Conservation (phyloP, 2,888 invertebrate species). For the Hofmannophila pseudospretella region DNA sequence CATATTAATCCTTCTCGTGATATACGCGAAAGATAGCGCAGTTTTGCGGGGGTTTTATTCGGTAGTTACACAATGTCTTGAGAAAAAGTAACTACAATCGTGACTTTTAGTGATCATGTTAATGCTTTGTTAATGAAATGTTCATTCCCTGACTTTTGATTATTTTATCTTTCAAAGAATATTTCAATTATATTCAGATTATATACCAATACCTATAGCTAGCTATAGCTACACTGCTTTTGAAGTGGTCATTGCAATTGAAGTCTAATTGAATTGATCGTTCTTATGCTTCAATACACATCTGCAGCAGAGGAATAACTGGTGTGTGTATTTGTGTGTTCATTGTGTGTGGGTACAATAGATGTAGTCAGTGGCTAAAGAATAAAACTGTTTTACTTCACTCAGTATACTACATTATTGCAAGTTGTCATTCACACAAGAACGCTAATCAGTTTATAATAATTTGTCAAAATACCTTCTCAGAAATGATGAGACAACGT, state of each 20-base stretch:
- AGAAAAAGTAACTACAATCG: background rate
- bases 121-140: too few relatives aligned
- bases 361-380: background rate
- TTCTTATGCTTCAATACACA: background rate
- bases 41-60: background rate
- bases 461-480: too few relatives aligned
- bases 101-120: background rate
- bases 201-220: too few relatives aligned
- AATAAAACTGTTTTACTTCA: background rate
- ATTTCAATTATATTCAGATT: too few relatives aligned
- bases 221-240: too few relatives aligned
- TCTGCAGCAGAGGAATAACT: too few relatives aligned
- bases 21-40: background rate
- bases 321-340: background rate
- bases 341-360: slow-evolving; percentile 1
- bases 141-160: too few relatives aligned
- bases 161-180: too few relatives aligned
- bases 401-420: background rate
- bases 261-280: background rate
- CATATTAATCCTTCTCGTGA: background rate
- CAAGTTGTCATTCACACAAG: background rate
- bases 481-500: too few relatives aligned
- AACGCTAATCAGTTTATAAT: background rate
- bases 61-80: background rate
- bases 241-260: background rate